Conservation (phyloP, 2,113 vertebrate genomes). For the Eolophus roseicapilla region DNA sequence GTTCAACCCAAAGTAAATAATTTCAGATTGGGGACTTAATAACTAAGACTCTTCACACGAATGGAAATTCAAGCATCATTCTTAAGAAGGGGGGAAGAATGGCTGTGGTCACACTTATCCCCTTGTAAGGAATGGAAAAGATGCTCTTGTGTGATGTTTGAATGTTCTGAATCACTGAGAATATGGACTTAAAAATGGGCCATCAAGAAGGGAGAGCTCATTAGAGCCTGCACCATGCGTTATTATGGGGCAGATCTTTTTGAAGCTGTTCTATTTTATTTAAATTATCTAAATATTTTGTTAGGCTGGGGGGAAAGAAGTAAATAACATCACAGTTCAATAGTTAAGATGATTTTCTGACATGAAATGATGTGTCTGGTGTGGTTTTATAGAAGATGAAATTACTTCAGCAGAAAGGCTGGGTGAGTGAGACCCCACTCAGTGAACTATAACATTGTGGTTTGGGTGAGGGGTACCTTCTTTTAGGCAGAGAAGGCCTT, state of each 20-base stretch:
- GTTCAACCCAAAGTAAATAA: slow-evolving; percentile 1
- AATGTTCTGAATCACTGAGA: not conserved
- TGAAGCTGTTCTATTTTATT: not conserved
- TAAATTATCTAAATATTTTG: not conserved
- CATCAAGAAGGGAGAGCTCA: not conserved
- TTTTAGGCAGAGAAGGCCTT: not conserved
- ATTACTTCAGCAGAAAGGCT: not conserved
- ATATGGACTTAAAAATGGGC: not conserved
- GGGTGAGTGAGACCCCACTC: not conserved
- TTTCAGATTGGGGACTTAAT: not conserved
- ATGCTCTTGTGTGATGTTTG: not conserved
- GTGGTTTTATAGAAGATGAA: not conserved
- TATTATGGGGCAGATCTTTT: not conserved
- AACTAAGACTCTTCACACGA: not conserved
- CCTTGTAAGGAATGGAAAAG: not conserved
- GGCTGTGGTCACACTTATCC: not conserved
- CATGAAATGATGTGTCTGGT: not conserved
- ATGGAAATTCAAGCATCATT: not conserved
- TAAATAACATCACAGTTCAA: not conserved
- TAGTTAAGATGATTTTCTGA: not conserved
- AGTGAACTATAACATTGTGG: not conserved
- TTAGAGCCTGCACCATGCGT: not conserved
- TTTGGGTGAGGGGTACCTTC: not conserved
- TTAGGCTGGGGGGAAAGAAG: not conserved
- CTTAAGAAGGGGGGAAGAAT: not conserved